Conservation (phyloP, 2,797 vertebrate genomes). For the Euphonia xanthogaster region DNA sequence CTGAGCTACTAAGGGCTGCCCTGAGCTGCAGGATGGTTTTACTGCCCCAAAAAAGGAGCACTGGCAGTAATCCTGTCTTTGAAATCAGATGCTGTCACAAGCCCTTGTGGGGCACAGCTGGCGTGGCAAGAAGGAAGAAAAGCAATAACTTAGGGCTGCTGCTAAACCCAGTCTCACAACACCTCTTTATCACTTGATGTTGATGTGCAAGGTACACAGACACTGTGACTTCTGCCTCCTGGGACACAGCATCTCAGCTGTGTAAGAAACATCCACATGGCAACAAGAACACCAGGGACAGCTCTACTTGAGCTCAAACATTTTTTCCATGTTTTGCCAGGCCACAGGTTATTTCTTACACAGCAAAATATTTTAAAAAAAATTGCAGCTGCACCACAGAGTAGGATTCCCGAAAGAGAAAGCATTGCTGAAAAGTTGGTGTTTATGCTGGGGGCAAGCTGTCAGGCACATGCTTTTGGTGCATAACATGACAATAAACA, state of each 20-base stretch:
- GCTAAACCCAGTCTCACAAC: not conserved
- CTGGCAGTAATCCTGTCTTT: not conserved
- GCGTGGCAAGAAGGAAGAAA: not conserved
- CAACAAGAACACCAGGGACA: not conserved
- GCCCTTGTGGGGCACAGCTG: not conserved
- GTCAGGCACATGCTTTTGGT: not conserved
- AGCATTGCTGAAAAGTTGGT: not conserved
- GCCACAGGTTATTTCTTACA: accelerated
- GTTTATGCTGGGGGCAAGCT: not conserved
- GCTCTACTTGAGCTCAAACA: not conserved
- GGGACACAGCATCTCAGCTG: not conserved
- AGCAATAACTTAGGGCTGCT: not conserved
- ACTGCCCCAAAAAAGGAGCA: not conserved
- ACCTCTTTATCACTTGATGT: accelerated
- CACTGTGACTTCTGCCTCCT: not conserved
- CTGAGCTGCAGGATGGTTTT: not conserved
- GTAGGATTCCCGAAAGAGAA: not conserved
- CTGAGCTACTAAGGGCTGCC: not conserved
- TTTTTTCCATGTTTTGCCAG: not conserved
- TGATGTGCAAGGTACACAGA: not conserved
- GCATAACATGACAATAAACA: not conserved
- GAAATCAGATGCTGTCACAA: not conserved
- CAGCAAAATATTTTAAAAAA: not conserved
- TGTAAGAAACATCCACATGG: not conserved
- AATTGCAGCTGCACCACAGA: not conserved